These are phyloP conservation scores for Pituophis catenifer DNA, from an alignment of 2,113 vertebrate genomes.

Conservation along the genomic window DNA sequence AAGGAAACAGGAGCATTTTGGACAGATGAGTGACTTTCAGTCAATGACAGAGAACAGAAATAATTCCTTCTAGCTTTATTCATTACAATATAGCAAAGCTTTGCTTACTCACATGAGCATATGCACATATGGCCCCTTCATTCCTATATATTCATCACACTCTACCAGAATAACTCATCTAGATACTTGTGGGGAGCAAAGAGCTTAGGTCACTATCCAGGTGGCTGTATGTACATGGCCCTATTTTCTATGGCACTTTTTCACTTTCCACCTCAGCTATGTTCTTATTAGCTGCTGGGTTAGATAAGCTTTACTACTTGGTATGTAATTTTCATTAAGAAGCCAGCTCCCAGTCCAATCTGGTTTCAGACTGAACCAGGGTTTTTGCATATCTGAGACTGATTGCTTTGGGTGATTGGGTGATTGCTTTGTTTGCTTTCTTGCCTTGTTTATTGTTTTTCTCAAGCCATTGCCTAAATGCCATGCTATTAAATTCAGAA, in stretches of 20 bases:
- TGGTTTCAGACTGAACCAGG: not conserved
- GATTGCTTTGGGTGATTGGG: not conserved
- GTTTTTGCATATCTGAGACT: not conserved
- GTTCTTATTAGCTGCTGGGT: not conserved
- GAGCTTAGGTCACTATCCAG: too few species aligned
- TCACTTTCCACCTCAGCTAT: not conserved
- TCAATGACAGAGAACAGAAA: not conserved
- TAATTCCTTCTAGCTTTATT: not conserved
- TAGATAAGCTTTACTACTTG: not conserved
- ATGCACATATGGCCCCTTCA: not conserved
- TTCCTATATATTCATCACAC: too few species aligned
- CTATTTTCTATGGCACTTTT: not conserved
- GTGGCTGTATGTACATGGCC: too few species aligned
- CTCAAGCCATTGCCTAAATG: not conserved
- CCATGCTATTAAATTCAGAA: not conserved
- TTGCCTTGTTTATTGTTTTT: not conserved
- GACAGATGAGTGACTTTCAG: not conserved
- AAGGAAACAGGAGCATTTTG: not conserved
- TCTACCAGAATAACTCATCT: too few species aligned
- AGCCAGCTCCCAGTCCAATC: not conserved
- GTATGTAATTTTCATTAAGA: not conserved
- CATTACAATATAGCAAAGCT: not conserved
- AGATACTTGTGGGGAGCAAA: too few species aligned
- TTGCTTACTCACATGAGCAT: not conserved
- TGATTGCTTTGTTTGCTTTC: not conserved